Base-by-base conservation (phyloP, 2,797 vertebrate species). In the Pachyuromys duprasi region DNA sequence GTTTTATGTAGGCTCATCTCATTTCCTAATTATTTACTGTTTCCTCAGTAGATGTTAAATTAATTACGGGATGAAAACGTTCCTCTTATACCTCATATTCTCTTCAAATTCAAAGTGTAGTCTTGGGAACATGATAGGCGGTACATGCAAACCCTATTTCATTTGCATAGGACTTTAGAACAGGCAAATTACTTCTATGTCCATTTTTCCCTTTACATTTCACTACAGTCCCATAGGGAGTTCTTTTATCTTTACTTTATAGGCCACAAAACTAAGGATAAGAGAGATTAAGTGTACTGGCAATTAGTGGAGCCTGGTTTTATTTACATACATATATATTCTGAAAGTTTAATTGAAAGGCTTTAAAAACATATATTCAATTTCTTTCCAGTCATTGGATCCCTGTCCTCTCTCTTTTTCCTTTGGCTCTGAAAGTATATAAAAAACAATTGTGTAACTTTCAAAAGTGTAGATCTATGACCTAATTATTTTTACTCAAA, bases 21-120 rank as follows among this genome's bases (percentile, higher is more conserved):
- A 57, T 94, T 92, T 95, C 89, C 70, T 92, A 91, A 90, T 92
- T 93, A 94, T 90, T 96, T 96, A 60, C 88, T 93, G 42, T 89
- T 95, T 65, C 39, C 81, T 42, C 60, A 92, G 60, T 84, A 39
- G 53, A 18, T 91, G 26, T 94, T 86, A 92, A 60, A 1, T 88
- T 94, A 57, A 69, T 79, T 89, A 45, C 86, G 78, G 53, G 31
- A 93, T 65, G 53, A 92, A 36, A 57, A 24, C 20, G 78, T 53
- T 62, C 36, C 65, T 93, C 90, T 2, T 33, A 72, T 78, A 95
- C 70, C 26, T 92, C 31, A 69, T 14, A 69, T 36, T 89, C 5
- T 89, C 22, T 93, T 28, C 49, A 93, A 45, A 94, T 9, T 79
- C 86, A 76, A 63, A 90, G 42, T 26, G 14, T 89, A 75, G 22